Evolutionary conservation across 2,797 vertebrate genomes (phyloP), one percentile per base, ranked within the genome.

Genomic region (Manis crassicaudata): DNA sequence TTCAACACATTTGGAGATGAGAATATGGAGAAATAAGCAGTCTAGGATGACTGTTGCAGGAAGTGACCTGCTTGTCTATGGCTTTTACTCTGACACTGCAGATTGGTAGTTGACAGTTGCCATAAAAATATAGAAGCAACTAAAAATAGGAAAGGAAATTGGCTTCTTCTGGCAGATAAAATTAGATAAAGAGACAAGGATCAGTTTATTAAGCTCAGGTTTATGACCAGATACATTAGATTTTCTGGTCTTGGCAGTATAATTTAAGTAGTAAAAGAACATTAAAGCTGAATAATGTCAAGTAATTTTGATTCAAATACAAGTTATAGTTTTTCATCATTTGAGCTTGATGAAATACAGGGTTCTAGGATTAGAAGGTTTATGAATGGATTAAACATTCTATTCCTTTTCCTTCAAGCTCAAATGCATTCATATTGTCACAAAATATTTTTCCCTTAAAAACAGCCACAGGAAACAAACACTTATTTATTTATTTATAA

Each of bases 221-320:
- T 86, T 92, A 89, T 91, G 88, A 9, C 54, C 88, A 76, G 63
- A n/a, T 75, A 63, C 32, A 46, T 63, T 88, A 40, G 9, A 52
- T 89, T 82, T 73, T 90, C n/a, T 80, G 43, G 7, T 87, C 29
- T 90, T 75, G 62, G 35, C 3, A 94, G 58, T 23, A 75, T 75
- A 67, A 43, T 75, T 29, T 60, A 65, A 92, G 73, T 37, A 16
- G 58, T 81, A 88, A 77, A 93, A 62, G 35, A 93, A 60, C 7
- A 14, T 54, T 84, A 90, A 80, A 92, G 12, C 23, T 89, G 50
- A 93, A 81, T 95, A 90, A 92, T 54, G 56, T 29, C 17, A 95
- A 89, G 83, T 77, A 68, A 32, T 88, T 95, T 95, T 63, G 40
- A 92, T 90, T 93, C 46, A 84, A 63, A 87, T 83, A 46, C 85